Evolutionary conservation across 37 sponge, comb jelly and placozoan genomes (phyloP).

Genomic region (Theonella swinhoei): DNA sequence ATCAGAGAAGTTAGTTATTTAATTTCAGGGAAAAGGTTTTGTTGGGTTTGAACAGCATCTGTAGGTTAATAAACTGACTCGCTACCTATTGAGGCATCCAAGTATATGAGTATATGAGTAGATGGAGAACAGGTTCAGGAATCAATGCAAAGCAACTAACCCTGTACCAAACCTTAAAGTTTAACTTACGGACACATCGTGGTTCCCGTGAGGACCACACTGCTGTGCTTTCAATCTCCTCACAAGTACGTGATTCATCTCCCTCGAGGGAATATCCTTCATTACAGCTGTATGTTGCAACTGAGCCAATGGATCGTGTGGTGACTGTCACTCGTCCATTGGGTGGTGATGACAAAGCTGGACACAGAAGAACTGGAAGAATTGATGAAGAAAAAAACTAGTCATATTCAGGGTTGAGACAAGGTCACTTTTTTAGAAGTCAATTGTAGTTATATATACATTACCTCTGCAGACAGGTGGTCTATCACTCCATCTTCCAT

Average conservation of each 20-base stretch:
- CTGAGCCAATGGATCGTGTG: not conserved
- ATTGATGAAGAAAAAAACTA: not conserved
- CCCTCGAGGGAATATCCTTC: constrained; percentile 44
- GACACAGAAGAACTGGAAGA: not conserved
- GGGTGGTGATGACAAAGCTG: not conserved
- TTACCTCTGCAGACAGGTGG: constrained; percentile 57
- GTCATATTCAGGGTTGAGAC: not conserved
- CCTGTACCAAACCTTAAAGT: too few relatives aligned
- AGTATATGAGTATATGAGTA: too few relatives aligned
- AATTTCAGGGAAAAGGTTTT: too few relatives aligned
- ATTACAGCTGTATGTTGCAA: constrained; percentile 47
- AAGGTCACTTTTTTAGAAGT: not conserved
- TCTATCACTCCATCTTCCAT: constrained; percentile 41
- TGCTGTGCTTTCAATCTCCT: not conserved
- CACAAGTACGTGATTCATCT: not conserved
- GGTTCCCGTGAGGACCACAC: constrained; percentile 10
- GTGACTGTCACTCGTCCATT: constrained; percentile 4
- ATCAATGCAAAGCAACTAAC: too few relatives aligned
- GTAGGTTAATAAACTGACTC: too few relatives aligned
- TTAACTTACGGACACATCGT: constrained; percentile 19
- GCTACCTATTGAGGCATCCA: too few relatives aligned
- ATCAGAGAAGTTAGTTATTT: too few relatives aligned
- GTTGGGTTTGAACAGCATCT: too few relatives aligned
- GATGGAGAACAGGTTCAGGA: too few relatives aligned
- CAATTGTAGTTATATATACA: not conserved